phyloP scores from a whole-genome alignment of 2,113 vertebrate genomes.

The Paradoxurus hermaphroditus region DNA sequence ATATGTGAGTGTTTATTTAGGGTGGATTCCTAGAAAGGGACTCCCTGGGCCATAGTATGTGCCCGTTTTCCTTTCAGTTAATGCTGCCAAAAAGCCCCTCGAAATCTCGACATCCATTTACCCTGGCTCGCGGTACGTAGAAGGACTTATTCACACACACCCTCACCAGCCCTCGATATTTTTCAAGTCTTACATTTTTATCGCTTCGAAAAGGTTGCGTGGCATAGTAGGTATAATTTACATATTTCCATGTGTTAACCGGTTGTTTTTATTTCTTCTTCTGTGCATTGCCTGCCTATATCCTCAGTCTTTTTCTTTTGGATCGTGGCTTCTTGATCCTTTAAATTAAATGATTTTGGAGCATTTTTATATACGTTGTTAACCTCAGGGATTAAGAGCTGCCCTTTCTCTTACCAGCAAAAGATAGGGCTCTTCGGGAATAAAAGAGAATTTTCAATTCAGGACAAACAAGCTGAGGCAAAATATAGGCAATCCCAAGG shows the following conservation, averaged over 20 bases:
- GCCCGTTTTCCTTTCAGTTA: background rate
- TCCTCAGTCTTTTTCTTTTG: conserved; percentile 30
- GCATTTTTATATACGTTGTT: background rate
- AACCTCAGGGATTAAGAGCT: background rate
- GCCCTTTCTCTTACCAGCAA: background rate
- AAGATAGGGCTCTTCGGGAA: background rate
- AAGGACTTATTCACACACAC: background rate
- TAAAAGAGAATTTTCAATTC: background rate
- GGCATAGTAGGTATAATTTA: background rate
- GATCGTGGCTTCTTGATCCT: background rate
- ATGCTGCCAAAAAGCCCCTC: background rate
- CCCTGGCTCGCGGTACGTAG: background rate
- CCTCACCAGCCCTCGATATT: background rate
- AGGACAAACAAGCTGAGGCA: background rate
- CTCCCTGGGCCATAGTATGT: background rate
- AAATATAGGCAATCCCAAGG: background rate
- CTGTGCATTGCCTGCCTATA: conserved; percentile 14
- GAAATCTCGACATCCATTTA: background rate
- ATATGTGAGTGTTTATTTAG: background rate
- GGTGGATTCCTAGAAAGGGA: background rate
- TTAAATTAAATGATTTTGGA: conserved; percentile 10
- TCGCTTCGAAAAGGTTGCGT: background rate
- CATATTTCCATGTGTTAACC: background rate
- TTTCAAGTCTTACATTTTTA: conserved; percentile 17
- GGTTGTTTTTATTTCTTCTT: background rate